Evolutionary conservation across 53 echinoderm and acorn worm genomes (phyloP), one percentile per base, ranked within the genome.

Genomic region (Antedon mediterranea): DNA sequence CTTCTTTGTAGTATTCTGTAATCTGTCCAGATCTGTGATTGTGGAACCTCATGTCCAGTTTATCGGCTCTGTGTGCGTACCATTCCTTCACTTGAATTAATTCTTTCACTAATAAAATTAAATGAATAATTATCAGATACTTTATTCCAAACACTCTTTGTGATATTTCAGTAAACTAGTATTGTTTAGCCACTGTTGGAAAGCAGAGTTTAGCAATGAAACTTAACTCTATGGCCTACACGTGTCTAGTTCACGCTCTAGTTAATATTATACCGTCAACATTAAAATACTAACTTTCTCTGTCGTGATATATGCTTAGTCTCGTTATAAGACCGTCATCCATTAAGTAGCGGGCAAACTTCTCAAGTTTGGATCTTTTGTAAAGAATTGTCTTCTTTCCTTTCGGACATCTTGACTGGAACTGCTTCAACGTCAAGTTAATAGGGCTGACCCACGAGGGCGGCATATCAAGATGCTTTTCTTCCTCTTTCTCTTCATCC

Each of bases 401-500:
- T 78, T 89, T 90, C 23, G 98, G 98, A 79, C 98, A 98, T 41
- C 98, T 78, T 28, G 90, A 82, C 90, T 98, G 98, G 82, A 90
- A 98, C 76, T 97, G 89, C 32, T 88, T 92, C 29, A 93, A 82
- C 18, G 90, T 82, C 28, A 97, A 80, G 73, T 93, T 80, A 1
- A 98, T 57, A 31, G 84, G 82, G 14, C 83, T 83, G 15, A 93
- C 92, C 98, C 98, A 98, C 27, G 98, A 98, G 7, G 98, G 92
- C 0, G 98, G 92, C 86, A 98, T 89, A 83, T 98, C 98, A 15
- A 98, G 81, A 77, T 86, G 86, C 82, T 98, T 98, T 73, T 98
- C 98, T 29, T 84, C 91, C 73, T 98, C 98, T 42, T 90, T 88
- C 33, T 98, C 90, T 30, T 98, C 98, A 82, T 98, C 98, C 98